These are phyloP conservation scores for Gadus chalcogrammus DNA, from an alignment of 2,113 vertebrate genomes.

Conservation along the genomic window DNA sequence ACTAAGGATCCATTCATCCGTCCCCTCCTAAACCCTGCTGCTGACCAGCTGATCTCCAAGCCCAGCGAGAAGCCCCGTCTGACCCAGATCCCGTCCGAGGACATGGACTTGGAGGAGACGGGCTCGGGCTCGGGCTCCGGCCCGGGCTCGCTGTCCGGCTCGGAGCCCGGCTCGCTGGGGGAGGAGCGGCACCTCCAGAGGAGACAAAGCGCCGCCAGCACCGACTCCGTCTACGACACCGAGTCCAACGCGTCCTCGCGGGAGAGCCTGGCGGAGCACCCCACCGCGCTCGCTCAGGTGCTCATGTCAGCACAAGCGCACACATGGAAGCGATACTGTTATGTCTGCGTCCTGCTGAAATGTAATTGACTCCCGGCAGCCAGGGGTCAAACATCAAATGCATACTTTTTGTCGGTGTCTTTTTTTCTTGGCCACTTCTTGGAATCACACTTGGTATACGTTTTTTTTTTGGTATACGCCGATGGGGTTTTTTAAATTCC, in stretches of 20 bases:
- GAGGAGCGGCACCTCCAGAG: conserved; percentile 54
- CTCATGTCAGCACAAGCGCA: background rate
- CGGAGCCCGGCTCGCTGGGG: conserved; percentile 49
- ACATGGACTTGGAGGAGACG: conserved; percentile 79
- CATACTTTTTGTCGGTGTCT: background rate
- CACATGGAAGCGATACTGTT: background rate
- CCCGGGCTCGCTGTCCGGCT: conserved; percentile 25
- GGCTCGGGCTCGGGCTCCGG: conserved; percentile 51
- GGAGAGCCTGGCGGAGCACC: conserved; percentile 60
- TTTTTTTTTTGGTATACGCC: too few species aligned
- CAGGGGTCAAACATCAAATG: background rate
- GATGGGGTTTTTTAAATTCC: too few species aligned
- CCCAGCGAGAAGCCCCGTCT: conserved; percentile 76
- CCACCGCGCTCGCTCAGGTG: conserved; percentile 66
- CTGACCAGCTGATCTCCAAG: conserved; percentile 64
- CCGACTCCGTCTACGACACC: conserved; percentile 61
- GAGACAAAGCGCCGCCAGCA: conserved; percentile 62
- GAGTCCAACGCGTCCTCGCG: conserved; percentile 61
- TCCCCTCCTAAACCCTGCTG: background rate
- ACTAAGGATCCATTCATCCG: background rate
- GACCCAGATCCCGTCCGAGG: conserved; percentile 84
- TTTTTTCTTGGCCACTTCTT: too few species aligned
- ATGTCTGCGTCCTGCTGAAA: background rate
- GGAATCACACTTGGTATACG: too few species aligned
- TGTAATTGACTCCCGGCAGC: background rate